These are phyloP conservation scores for Nannobrachium achirus DNA, from an alignment of 2,113 vertebrate genomes.

Conservation along the genomic window DNA sequence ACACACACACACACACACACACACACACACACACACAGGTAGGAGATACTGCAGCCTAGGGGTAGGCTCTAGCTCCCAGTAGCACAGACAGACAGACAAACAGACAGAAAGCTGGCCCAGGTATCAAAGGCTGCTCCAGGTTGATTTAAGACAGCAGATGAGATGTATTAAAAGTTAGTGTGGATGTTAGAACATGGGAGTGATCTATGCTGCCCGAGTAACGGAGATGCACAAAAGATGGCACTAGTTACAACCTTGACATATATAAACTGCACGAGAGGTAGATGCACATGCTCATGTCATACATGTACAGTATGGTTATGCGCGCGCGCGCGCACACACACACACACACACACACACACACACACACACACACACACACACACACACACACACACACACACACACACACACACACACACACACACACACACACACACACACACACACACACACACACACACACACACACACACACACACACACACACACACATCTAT, in stretches of 20 bases:
- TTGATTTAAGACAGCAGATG: conserved; percentile 65
- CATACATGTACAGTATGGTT: too few species aligned
- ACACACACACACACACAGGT: conserved; percentile 8
- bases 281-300: too few species aligned
- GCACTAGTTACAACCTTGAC: too few species aligned
- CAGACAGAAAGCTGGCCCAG: conserved; percentile 64
- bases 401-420: conserved; percentile 15
- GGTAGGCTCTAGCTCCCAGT: conserved; percentile 23
- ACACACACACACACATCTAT: neutral
- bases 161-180: conserved; percentile 57
- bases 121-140: conserved; percentile 53
- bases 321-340: neutral
- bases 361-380: conserved; percentile 1
- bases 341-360: conserved; percentile 26
- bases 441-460: conserved; percentile 16
- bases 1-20: conserved; percentile 5
- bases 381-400: too few species aligned
- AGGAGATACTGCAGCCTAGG: neutral
- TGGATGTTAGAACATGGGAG: conserved; percentile 54
- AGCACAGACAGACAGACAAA: conserved; percentile 38
- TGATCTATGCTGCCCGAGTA: conserved; percentile 38
- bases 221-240: neutral
- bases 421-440: conserved; percentile 25
- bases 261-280: too few species aligned
- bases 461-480: neutral